Evolutionary conservation across 1,140 invertebrate genomes (phyloP), one percentile per base, ranked within the genome.

Genomic region (Macrocentrus cingulum): DNA sequence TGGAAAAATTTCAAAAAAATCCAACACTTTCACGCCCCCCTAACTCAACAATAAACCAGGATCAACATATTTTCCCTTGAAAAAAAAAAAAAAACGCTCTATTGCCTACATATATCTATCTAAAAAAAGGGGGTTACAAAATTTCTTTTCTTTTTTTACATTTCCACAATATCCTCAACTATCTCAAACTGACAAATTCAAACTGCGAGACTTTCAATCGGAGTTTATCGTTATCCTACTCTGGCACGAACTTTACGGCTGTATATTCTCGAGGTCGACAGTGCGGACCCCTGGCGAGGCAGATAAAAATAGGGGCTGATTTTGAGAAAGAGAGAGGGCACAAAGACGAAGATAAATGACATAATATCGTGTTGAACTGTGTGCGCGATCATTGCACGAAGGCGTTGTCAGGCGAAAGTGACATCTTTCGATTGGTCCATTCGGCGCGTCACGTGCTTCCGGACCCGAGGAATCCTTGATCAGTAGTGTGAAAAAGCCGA

Each of bases 261-360:
- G 42, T 46, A 55, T 44, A 55, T 55, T 32, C 42, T 34, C 25
- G 5, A n/a, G 20, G 29, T 44, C 36, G 50, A 52, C 50, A 45
- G 8, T 39, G 4, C 13, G 36, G 7, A 39, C 7, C 11, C 8
- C 4, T 11, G 7, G 36, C 3, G 15, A 39, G 15, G 36, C 3
- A 39, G 13, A 15, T 39, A 15, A 39, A 39, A 39, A 15, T n/a
- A 15, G 36, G 36, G 36, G 13, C 13, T 4, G 36, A 39, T 8
- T 13, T 11, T 8, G 3, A 4, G 13, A 39, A 39, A 3, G 13
- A n/a, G 13, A 11, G 11, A 39, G 36, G 11, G 15, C 36, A 13
- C 65, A 7, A 49, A 11, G 71, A 77, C 72, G 72, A 76, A 77
- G 75, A 77, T 75, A 76, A 79, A 79, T 75, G 71, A 74, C 70